Conservation (phyloP, 1,140 invertebrate species). For the Harpegnathos saltator region DNA sequence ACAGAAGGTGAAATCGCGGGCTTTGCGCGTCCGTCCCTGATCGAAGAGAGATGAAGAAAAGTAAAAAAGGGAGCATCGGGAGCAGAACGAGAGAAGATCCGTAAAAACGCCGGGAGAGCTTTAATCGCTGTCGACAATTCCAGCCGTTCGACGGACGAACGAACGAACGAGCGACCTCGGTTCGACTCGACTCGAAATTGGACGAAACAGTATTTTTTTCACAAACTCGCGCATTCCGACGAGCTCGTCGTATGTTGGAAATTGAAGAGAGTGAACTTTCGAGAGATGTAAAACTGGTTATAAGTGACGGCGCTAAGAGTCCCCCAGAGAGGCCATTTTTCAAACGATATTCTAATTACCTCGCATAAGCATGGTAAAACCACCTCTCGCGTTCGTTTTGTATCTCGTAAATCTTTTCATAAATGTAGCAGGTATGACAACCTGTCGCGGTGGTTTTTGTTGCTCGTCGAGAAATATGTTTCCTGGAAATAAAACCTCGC, state of each 20-base stretch:
- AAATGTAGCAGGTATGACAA: background rate
- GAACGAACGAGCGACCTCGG: too few relatives aligned
- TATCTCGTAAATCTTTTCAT: background rate
- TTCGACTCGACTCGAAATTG: background rate
- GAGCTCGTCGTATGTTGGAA: background rate
- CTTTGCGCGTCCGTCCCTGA: background rate
- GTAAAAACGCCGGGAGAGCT: constrained; percentile 10
- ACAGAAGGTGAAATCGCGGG: background rate
- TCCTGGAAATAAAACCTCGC: background rate
- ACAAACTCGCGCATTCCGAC: background rate
- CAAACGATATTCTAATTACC: background rate
- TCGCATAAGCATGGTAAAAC: background rate
- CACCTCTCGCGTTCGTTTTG: too few relatives aligned
- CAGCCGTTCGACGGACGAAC: background rate
- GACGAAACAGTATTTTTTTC: background rate
- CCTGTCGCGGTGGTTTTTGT: background rate
- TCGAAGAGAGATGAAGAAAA: background rate
- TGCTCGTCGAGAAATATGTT: constrained; percentile 2
- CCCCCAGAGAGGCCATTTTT: background rate
- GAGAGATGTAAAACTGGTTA: background rate
- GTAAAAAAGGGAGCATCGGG: background rate
- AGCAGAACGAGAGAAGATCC: background rate
- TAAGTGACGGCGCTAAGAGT: background rate
- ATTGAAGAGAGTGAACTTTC: background rate
- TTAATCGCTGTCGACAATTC: constrained; percentile 7